phyloP scores from a whole-genome alignment of 2,113 vertebrate genomes.

The Pseudorectes ferrugineus region DNA sequence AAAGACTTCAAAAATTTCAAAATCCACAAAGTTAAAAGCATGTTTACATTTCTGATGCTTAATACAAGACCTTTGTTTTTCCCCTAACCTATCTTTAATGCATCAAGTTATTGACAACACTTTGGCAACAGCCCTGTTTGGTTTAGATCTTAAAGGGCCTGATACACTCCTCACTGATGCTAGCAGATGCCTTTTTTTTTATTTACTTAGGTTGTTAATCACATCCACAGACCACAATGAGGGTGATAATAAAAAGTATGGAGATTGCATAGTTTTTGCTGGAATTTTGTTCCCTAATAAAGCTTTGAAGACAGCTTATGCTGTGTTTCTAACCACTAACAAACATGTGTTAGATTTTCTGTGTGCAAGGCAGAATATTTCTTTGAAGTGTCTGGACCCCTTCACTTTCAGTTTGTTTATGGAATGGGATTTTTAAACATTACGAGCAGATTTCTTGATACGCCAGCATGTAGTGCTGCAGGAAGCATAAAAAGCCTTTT shows the following conservation, averaged over 20 bases:
- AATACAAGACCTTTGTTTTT: not conserved
- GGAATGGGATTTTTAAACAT: conserved; percentile 20
- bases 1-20: not conserved
- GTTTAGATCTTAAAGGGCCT: not conserved
- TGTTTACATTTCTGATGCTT: not conserved
- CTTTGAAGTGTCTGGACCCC: not conserved
- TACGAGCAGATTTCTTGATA: conserved; percentile 3
- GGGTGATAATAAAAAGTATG: not conserved
- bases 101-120: not conserved
- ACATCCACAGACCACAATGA: not conserved
- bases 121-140: not conserved
- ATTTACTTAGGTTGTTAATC: not conserved
- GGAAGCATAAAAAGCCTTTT: conserved; percentile 26
- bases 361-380: not conserved
- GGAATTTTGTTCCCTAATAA: not conserved
- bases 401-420: conserved; percentile 9
- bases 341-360: not conserved
- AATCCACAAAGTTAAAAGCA: not conserved
- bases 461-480: not conserved
- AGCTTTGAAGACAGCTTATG: not conserved
- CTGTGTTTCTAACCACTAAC: not conserved
- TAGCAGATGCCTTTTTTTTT: not conserved
- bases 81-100: not conserved
- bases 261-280: not conserved
- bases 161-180: not conserved